Base-by-base conservation (phyloP, 2,113 vertebrate genomes). In the Platysteira castanea region DNA sequence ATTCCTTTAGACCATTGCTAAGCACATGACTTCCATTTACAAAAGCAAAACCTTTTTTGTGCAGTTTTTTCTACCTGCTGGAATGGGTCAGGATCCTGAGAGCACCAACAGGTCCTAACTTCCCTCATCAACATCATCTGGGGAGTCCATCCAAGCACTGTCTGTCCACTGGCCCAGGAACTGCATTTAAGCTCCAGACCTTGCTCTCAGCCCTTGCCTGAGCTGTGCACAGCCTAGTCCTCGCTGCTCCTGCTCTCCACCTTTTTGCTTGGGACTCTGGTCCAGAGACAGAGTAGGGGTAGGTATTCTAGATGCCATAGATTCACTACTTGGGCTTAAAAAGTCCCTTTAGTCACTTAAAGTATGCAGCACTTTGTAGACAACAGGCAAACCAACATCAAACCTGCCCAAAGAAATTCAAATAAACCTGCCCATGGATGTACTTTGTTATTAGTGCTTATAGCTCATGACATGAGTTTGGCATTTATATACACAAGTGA, bases 81-180 rank as follows among this genome's bases (percentile, higher is more conserved):
- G 22, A 61, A 78, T 14, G 20, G 50, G 33, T 68, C 39, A 50
- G 30, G 27, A 33, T 20, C 28, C n/a, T 70, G 54, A 78, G 24
- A 74, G 17, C 27, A 70, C 30, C 37, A 61, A 35, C 11, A 76
- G 24, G n/a, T 47, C 28, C 41, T 57, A 22, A 60, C 19, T 91
- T 63, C 27, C 31, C n/a, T 87, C 50, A 47, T 39, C 63, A 83
- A 6, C 18, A 14, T 26, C 33, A 53, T 42, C 20, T 28, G 46
- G 26, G 16, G 19, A 30, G 11, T 53, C 41, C 33, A n/a, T 46
- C 18, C 31, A 44, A 2, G 0, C 6, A 3, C 21, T 18, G 7
- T 20, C 3, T 4, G 35, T n/a, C 31, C 35, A 16, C 67, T 59
- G 57, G 37, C 52, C 54, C 56, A 61, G 69, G 35, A 79, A 8